Evolutionary conservation across 2,797 vertebrate genomes (phyloP), one percentile per base, ranked within the genome.

Genomic region (Euphonia xanthogaster): DNA sequence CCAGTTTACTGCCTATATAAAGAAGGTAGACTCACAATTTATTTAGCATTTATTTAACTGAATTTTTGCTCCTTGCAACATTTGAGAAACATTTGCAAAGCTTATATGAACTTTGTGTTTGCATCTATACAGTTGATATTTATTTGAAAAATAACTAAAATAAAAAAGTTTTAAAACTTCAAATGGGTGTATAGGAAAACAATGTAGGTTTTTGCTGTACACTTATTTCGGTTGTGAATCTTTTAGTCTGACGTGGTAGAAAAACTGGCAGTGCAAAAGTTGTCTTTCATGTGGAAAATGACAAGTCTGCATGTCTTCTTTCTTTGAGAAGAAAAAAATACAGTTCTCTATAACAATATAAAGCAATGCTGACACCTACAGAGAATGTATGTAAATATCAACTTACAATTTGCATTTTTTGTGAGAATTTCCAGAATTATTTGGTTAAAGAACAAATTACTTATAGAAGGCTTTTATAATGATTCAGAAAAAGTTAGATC

Each of bases 291-390:
- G 91, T 96, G 71, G 63, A 85, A 85, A 96, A 88, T n/a, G 21
- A 40, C 50, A 81, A 40, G 19, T 67, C 47, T 57, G 37, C 18
- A 28, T 39, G 30, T 77, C 53, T 78, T 92, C 92, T 92, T 97
- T 86, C 50, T 79, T 74, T 91, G 71, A 85, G 83, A 95, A 91
- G 88, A 90, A 96, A 93, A 94, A 92, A 97, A 94, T 58, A 47
- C 27, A 72, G 65, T 82, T 94, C 67, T 90, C 24, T 86, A 62
- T 53, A 86, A 90, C 91, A 95, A 86, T 71, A 91, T 95, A 97
- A 98, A 97, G 96, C 96, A 97, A 97, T 95, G 97, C 90, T 98
- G 97, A 98, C 96, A 97, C 94, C 97, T 97, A 97, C 95, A 97
- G 97, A 97, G 93, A 95, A 97, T 88, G 75, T 95, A 95, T 92